Base-by-base conservation (phyloP, 1,140 invertebrate species). In the Scaptomyza montana region DNA sequence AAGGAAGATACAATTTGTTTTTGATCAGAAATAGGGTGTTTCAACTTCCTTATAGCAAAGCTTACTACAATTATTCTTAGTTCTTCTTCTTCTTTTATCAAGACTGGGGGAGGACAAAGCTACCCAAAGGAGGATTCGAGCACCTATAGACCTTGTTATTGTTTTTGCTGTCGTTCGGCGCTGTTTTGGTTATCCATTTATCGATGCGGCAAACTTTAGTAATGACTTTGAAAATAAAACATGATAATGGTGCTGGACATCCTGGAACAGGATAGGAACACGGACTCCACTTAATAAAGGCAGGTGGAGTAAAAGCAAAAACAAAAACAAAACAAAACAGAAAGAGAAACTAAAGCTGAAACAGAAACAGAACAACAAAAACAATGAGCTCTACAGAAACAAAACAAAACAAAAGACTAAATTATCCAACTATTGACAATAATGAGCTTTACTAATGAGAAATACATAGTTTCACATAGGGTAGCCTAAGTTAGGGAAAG, bases 181-280 rank as follows among this genome's bases (percentile, higher is more conserved):
- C 78, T 87, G 84, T 87, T 87, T 87, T 87, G 82, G 84, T 89
- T 87, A 87, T 89, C 79, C 82, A 87, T 87, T 87, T 89, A 87
- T 86, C 84, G 82, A 87, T 87, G 79, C 76, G 79, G 79, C 79
- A 89, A 87, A 87, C 84, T 87, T 87, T 82, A 72, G 84, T 87
- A 87, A 87, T 87, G 84, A 89, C 79, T 89, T 89, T 89, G 84
- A 87, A 84, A 89, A 89, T 84, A 89, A 89, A 89, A 84, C 71
- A 80, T 59, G 45, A 66, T 63, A 89, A 82, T 62, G 62, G 41
- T 54, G 66, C 39, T 21, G 54, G n/a, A 53, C 9, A 53, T 53
- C 10, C 25, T 36, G 16, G 25, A 50, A 30, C 28, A 7, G 28
- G n/a, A 10, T 9, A 43, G 19, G 39, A n/a, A n/a, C 10, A n/a